Percentiles rank a stretch among this genome's conserved stretches.
phyloP scores from a whole-genome alignment of 2,888 invertebrate species.

The Aleiodes testaceus region DNA sequence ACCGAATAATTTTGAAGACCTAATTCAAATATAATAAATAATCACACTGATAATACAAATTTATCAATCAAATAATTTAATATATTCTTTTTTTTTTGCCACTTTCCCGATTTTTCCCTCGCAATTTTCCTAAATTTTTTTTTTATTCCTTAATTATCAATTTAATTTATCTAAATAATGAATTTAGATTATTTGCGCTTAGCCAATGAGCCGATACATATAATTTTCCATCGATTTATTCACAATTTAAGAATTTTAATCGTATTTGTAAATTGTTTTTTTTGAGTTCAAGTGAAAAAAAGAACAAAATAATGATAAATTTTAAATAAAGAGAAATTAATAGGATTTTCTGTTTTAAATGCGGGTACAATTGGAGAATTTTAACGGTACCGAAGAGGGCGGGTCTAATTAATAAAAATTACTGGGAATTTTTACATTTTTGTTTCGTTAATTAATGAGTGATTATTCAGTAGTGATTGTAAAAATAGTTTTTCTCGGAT shows the following conservation, averaged over 20 bases:
- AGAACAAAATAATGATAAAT: background rate
- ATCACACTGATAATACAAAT: conserved; percentile 32
- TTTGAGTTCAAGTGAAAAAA: conserved; percentile 31
- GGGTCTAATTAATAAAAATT: conserved; percentile 44
- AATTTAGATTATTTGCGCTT: conserved; percentile 36
- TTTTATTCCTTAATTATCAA: conserved; percentile 17
- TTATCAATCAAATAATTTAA: conserved; percentile 10
- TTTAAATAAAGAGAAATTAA: conserved; percentile 12
- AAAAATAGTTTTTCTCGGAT: too few relatives aligned
- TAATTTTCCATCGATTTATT: conserved; percentile 35
- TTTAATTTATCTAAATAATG: conserved; percentile 37
- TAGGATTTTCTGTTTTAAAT: background rate
- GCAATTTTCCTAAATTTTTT: conserved; percentile 20
- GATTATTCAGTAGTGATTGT: background rate
- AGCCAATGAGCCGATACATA: conserved; percentile 34
- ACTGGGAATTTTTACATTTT: background rate
- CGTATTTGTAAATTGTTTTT: conserved; percentile 36
- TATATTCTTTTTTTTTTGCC: conserved; percentile 31
- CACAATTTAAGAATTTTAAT: background rate
- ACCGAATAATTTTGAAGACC: conserved; percentile 11
- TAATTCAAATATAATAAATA: conserved; percentile 21
- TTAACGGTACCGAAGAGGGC: conserved; percentile 50
- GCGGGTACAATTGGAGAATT: conserved; percentile 20
- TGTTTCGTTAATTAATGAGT: background rate
- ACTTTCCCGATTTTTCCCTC: conserved; percentile 29